Conservation (phyloP, 2,888 invertebrate species). For the Masnerella sp. region DNA sequence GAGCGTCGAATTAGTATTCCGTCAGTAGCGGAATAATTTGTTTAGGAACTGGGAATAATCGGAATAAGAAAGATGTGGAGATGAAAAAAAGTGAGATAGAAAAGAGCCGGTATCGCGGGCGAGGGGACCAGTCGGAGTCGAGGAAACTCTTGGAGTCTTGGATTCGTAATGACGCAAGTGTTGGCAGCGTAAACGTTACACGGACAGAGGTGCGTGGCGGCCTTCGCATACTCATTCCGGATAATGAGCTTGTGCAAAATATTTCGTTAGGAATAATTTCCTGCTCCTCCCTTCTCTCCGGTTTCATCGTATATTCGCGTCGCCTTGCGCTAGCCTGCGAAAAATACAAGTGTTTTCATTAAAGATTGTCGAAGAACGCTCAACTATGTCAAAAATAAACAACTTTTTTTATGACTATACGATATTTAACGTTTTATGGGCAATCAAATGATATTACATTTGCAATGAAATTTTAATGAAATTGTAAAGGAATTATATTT, state of each 20-base stretch:
- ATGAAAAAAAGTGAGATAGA: conserved; percentile 51
- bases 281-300: conserved; percentile 46
- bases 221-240: conserved; percentile 60
- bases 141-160: conserved; percentile 63
- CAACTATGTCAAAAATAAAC: not conserved
- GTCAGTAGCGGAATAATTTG: conserved; percentile 47
- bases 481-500: no score
- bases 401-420: no score
- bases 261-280: conserved; percentile 59
- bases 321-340: conserved; percentile 10
- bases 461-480: no score
- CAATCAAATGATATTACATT: no score
- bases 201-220: conserved; percentile 47
- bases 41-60: conserved; percentile 31
- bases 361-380: not conserved
- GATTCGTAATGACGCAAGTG: conserved; percentile 64
- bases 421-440: no score
- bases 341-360: conserved; percentile 21
- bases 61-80: conserved; percentile 35
- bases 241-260: conserved; percentile 60
- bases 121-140: conserved; percentile 55
- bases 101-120: conserved; percentile 50
- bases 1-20: conserved; percentile 32
- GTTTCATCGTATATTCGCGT: conserved; percentile 23
- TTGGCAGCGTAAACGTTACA: conserved; percentile 53